Evolutionary conservation across 2,797 vertebrate species (phyloP), one percentile per base, ranked within the genome.

Genomic region (Pteropus rufus): DNA sequence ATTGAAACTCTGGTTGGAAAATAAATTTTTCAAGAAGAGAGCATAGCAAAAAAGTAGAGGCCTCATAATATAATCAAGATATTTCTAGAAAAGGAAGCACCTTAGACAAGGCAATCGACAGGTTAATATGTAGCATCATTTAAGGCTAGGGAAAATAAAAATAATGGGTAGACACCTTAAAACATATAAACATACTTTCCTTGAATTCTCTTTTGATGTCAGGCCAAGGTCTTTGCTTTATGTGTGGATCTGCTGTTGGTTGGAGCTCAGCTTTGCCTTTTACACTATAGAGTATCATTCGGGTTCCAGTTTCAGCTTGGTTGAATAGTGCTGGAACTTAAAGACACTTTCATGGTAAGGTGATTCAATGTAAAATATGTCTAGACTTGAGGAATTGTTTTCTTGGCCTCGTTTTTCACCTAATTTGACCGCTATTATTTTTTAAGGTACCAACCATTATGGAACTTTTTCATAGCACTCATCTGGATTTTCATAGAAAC

Each of bases 401-500:
- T 72, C 64, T n/a, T 58, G 21, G 15, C 58, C 52, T 93, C 87
- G 10, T 86, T 96, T 95, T 89, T 91, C n/a, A 91, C 19, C 16
- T 75, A 44, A 82, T 49, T 92, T 89, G 44, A 77, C 79, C n/a
- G 7, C 8, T 49, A 31, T 67, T 89, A 67, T 85, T 95, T 39
- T 77, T 44, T 62, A 93, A 10, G 2, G 44, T 67, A n/a, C 49
- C 39, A 83, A n/a, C 23, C 56, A n/a, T 41, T 15, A n/a, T 34
- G 9, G 64, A 95, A 12, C 2, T 41, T 96, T 96, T 54, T 52
- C 39, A 94, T 86, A 56, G 36, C 18, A 52, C 34, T 93, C 8
- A 49, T 75, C 41, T 95, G 60, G 64, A 93, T 79, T 94, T 94
- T 91, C 56, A 93, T 23, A 65, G 65, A 93, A 94, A 93, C 18